These are phyloP conservation scores for Cacatua alba DNA, from an alignment of 2,113 vertebrate genomes.

Conservation along the genomic window DNA sequence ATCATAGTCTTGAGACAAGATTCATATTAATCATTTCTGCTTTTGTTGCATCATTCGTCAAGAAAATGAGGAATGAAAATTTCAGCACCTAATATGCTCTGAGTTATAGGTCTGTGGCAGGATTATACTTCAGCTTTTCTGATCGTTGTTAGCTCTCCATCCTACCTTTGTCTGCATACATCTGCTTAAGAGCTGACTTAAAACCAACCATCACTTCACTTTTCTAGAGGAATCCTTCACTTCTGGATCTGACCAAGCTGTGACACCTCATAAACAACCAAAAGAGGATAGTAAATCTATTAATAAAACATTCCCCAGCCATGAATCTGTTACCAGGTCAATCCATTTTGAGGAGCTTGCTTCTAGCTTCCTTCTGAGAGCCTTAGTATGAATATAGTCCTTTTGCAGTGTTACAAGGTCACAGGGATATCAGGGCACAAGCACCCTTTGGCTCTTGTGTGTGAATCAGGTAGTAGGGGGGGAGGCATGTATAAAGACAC, in stretches of 20 bases:
- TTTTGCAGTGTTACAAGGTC: not conserved
- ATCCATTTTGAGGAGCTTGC: not conserved
- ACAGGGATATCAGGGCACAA: not conserved
- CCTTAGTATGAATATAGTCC: rapidly evolving
- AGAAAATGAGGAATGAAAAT: slow-evolving; percentile 69
- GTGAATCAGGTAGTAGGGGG: not conserved
- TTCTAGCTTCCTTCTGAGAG: not conserved
- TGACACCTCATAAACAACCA: not conserved
- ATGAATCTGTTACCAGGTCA: not conserved
- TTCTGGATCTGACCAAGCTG: not conserved
- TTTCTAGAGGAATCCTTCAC: not conserved
- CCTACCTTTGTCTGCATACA: not conserved
- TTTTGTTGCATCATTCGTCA: slow-evolving; percentile 60
- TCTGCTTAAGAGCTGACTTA: not conserved
- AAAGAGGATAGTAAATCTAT: not conserved
- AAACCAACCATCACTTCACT: not conserved
- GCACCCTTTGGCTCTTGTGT: not conserved
- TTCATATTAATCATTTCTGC: slow-evolving; percentile 52
- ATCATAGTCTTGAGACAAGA: slow-evolving; percentile 30
- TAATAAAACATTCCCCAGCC: not conserved
- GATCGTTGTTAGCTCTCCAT: slow-evolving; percentile 3
- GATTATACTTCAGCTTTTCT: slow-evolving; percentile 26
- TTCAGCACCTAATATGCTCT: slow-evolving; percentile 15
- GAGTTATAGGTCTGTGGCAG: slow-evolving; percentile 32
- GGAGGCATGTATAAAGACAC: not conserved